These are phyloP conservation scores for Leptodactylus fallax DNA, from an alignment of 2,797 vertebrate species.

Conservation along the genomic window DNA sequence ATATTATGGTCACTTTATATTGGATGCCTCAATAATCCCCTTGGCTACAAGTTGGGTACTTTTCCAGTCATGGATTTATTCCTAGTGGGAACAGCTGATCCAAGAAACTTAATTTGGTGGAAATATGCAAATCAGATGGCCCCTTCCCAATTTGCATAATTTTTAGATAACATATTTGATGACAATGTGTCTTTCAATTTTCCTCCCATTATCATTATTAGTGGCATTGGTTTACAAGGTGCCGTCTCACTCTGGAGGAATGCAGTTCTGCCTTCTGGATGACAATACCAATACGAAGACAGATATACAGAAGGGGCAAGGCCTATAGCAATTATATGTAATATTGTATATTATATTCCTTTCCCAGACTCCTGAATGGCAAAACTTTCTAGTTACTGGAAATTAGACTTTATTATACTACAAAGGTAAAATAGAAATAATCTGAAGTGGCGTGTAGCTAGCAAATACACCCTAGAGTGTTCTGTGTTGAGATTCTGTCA, in stretches of 20 bases:
- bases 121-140: slow-evolving; percentile 23
- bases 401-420: background rate
- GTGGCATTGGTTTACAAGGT: background rate
- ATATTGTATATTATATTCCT: too few relatives aligned
- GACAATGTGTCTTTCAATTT: slow-evolving; percentile 40
- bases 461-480: too few relatives aligned
- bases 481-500: too few relatives aligned
- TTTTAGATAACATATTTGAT: slow-evolving; percentile 35
- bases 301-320: too few relatives aligned
- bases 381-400: background rate
- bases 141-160: slow-evolving; percentile 37
- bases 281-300: background rate
- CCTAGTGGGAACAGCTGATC: slow-evolving; percentile 4
- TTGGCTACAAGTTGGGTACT: background rate
- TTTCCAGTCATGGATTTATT: slow-evolving; percentile 7
- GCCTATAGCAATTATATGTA: background rate
- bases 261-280: background rate
- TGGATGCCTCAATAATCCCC: background rate
- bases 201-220: slow-evolving; percentile 15
- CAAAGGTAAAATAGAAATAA: too few relatives aligned
- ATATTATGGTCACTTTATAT: background rate
- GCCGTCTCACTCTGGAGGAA: background rate
- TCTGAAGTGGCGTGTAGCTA: too few relatives aligned
- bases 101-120: slow-evolving; percentile 19
- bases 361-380: background rate